Base-by-base conservation (phyloP, 2,888 invertebrate genomes). In the Sipha maydis region DNA sequence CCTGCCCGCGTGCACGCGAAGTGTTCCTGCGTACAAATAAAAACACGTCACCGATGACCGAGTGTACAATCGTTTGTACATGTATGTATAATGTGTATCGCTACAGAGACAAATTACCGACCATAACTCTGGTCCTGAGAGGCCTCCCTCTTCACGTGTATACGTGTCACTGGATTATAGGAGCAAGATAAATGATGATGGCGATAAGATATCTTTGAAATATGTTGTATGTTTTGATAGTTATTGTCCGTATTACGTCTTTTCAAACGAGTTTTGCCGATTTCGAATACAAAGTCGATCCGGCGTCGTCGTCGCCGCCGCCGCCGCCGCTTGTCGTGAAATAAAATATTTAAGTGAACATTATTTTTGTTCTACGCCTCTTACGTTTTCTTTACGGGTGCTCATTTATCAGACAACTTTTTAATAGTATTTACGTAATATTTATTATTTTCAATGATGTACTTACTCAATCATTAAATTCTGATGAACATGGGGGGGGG, bases 21-120 rank as follows among this genome's bases (percentile, higher is more conserved):
- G 25, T 67, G 21, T n/a, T 0, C 25, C 1, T 7, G 21, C 25
- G n/a, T n/a, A n/a, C n/a, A n/a, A n/a, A n/a, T 67, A 67, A 67
- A 67, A 25, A 67, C 67, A 7, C 67, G 67, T 67, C 67, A 41
- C 41, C 41, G 41, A 8, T 41, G 41, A 41, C 41, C 41, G 41
- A 41, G 11, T 21, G 41, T 41, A 41, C 41, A 8, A 7, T 9
- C 41, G 9, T 1, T 0, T 41, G 11, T 8, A 41, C 7, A 41
- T 8, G 41, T 41, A 41, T 8, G 41, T 41, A 41, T 67, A 28
- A 31, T 69, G 38, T 28, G 14, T 56, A 75, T 73, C 56, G 25
- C 19, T 41, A 86, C 85, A 56, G 78, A 79, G 85, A 86, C 79
- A 86, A 86, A 86, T 86, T 79, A 71, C 71, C 85, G 28, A 77